Base-by-base conservation (phyloP, 92 coral and sea anemone genomes). In the Bergia sp. region DNA sequence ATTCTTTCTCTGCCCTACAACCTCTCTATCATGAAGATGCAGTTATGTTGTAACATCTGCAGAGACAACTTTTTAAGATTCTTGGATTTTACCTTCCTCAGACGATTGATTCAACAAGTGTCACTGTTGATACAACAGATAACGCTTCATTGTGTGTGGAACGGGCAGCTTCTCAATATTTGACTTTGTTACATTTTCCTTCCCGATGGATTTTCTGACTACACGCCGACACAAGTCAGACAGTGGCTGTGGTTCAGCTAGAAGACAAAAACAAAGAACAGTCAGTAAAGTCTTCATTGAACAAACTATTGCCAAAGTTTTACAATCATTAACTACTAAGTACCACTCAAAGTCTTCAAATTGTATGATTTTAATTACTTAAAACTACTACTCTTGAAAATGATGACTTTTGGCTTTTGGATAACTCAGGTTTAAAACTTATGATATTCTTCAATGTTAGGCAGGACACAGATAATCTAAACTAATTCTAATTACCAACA, bases 221-320 rank as follows among this genome's bases (percentile, higher is more conserved):
- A 93, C 92, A 47, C 99, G 96, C 13, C 99, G 93, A 80, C 99
- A 97, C 20, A 97, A 91, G 80, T 97, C 99, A 90, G 91, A 92
- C 79, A 97, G 82, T 23, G 98, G 99, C 77, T 97, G 99, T 9
- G 99, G 99, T 91, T 97, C 99, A 89, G 99, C 99, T 97, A 88
- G 6, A 86, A 93, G 0, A 39, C 4, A 87, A n/a, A 75, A 40
- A 38, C 53, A 66, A 40, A 37, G 49, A 38, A 36, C 73, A 20
- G 40, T 73, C 41, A 42, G 71, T 42, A 80, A 57, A 47, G 53
- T 47, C 7, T 61, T 16, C 1, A 6, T 0, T 42, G 66, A 15
- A 53, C 50, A 82, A 50, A 57, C 15, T 44, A 7, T n/a, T 10
- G 21, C 21, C 41, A 66, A 37, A 20, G 1, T 2, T 12, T 16